Conservation (phyloP, 2,797 vertebrate species). For the Nyctibius grandis region DNA sequence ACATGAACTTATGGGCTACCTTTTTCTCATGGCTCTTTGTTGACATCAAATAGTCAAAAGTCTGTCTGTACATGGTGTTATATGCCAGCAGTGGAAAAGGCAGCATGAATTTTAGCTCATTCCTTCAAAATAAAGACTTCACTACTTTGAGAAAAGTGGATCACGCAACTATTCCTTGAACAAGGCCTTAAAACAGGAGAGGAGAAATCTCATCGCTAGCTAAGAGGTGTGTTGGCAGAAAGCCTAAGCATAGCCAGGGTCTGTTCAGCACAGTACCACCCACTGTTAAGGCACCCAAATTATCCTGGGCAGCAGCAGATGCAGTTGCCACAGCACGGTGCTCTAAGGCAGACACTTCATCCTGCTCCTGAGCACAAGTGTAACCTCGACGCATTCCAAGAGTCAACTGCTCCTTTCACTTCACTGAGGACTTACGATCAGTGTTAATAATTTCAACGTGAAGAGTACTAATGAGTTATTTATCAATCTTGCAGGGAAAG, state of each 20-base stretch:
- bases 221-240: background rate
- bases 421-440: background rate
- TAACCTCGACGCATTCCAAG: accelerated
- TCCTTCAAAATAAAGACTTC: background rate
- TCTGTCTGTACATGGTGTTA: background rate
- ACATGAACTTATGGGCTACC: background rate
- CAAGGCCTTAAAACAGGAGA: background rate
- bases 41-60: background rate
- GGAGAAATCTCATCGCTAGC: background rate
- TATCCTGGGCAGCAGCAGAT: background rate
- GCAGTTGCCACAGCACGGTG: accelerated
- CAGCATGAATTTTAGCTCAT: background rate
- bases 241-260: background rate
- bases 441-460: background rate
- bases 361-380: background rate
- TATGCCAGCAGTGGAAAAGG: background rate
- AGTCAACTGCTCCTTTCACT: background rate
- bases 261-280: background rate
- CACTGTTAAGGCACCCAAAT: background rate
- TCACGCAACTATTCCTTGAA: background rate
- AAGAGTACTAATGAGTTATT: background rate
- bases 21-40: background rate
- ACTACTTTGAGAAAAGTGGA: background rate
- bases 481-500: background rate
- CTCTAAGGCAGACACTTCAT: background rate